Evolutionary conservation across 1,140 invertebrate genomes (phyloP).

Genomic region (Polypedilum pembai): DNA sequence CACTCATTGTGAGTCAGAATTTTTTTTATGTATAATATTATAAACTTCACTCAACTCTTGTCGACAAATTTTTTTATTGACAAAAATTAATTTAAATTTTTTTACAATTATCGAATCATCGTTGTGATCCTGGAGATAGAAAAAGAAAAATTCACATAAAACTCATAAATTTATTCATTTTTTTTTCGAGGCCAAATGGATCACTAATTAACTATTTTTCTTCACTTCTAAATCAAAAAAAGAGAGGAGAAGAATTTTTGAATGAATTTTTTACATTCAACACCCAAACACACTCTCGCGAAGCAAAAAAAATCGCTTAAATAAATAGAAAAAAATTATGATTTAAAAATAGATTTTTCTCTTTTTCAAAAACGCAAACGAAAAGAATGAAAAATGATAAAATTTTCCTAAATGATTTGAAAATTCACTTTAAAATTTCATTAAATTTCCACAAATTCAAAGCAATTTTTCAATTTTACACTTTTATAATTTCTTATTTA

Average conservation of each 20-base stretch:
- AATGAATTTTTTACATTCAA: conserved; percentile 14
- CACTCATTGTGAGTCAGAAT: background rate
- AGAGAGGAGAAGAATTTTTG: background rate
- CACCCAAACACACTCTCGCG: conserved; percentile 15
- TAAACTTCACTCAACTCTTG: background rate
- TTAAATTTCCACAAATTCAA: conserved; percentile 2
- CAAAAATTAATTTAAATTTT: background rate
- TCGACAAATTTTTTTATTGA: background rate
- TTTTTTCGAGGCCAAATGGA: background rate
- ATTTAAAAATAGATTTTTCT: conserved; percentile 20
- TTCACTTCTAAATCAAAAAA: background rate
- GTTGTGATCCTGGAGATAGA: background rate
- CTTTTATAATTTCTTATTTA: background rate
- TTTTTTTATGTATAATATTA: background rate
- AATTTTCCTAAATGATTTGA: background rate
- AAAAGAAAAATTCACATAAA: background rate
- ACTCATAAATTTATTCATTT: background rate
- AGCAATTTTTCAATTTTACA: background rate
- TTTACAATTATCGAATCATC: background rate
- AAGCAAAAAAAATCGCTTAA: conserved; percentile 7
- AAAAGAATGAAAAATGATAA: background rate
- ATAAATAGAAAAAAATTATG: background rate
- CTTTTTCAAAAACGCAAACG: background rate
- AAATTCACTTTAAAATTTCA: background rate
- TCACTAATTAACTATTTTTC: background rate